phyloP scores from a whole-genome alignment of 2,113 vertebrate genomes.

The Paradoxurus hermaphroditus region DNA sequence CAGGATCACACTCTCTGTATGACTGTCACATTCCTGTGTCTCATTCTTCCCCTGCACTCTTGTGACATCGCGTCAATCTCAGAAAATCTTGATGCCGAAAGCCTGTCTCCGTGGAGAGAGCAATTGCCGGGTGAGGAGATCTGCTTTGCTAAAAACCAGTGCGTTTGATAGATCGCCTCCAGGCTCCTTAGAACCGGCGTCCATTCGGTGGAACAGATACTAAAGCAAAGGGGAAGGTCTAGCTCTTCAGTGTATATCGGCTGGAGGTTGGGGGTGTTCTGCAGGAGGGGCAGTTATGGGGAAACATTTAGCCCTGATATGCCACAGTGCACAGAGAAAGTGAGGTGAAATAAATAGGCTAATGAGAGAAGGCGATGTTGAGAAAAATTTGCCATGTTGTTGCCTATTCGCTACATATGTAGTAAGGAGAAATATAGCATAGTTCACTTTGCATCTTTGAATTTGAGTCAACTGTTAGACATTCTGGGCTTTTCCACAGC shows the following conservation, averaged over 20 bases:
- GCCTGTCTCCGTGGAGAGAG: neutral
- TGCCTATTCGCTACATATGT: neutral
- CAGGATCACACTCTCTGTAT: neutral
- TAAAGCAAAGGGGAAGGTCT: neutral
- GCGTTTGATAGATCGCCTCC: neutral
- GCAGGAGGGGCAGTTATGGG: neutral
- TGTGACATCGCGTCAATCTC: neutral
- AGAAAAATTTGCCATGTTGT: neutral
- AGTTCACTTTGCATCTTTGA: neutral
- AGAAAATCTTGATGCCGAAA: neutral
- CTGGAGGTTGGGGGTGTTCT: neutral
- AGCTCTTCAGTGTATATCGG: neutral
- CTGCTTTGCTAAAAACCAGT: neutral
- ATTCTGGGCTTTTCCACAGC: neutral
- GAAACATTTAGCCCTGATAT: neutral
- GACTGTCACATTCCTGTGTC: neutral
- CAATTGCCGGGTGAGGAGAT: neutral
- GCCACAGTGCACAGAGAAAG: neutral
- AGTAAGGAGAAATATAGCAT: neutral
- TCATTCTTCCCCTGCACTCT: neutral
- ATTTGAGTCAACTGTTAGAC: neutral
- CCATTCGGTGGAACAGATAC: neutral
- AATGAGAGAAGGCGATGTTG: neutral
- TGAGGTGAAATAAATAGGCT: neutral
- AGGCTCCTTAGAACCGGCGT: neutral